A percentile compares a stretch with the other conserved stretches of the same genome.
Conservation (phyloP, 2,888 invertebrate genomes). For the Caenorhabditis sp. region DNA sequence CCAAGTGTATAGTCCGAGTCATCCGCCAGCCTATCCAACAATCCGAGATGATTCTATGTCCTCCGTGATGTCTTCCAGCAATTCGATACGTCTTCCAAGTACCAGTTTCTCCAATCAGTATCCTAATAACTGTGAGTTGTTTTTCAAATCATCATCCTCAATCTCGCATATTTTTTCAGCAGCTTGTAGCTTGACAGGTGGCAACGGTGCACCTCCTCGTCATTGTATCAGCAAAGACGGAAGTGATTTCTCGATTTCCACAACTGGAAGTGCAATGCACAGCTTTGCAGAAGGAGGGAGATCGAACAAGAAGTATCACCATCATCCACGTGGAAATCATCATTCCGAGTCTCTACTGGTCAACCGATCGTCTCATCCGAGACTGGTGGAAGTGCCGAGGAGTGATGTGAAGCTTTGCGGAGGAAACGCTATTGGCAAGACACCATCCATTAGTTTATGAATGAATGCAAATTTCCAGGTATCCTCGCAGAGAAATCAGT, state of each 20-base stretch:
- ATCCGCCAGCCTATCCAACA: constrained; percentile 54
- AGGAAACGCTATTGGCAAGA: constrained; percentile 71
- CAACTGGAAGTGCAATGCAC: constrained; percentile 58
- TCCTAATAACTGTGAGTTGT: constrained; percentile 69
- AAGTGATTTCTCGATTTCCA: constrained; percentile 63
- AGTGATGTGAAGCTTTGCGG: constrained; percentile 71
- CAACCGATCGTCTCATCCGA: constrained; percentile 53
- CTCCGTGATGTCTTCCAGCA: constrained; percentile 73
- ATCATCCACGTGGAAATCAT: constrained; percentile 55
- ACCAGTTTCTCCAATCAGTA: constrained; percentile 67
- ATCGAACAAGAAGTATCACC: constrained; percentile 37
- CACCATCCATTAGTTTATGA: not conserved
- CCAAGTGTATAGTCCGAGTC: constrained; percentile 56
- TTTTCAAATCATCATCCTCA: not conserved
- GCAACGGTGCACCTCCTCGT: constrained; percentile 36
- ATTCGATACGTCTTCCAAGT: constrained; percentile 68
- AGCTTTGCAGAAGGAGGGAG: constrained; percentile 31
- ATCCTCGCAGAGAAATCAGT: constrained; percentile 73
- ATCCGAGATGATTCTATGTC: constrained; percentile 64
- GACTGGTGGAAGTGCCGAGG: constrained; percentile 70
- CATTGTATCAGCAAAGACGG: constrained; percentile 70
- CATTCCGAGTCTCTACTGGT: constrained; percentile 62
- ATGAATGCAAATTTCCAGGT: constrained; percentile 35
- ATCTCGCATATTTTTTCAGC: constrained; percentile 66
- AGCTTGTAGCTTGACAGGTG: constrained; percentile 54